Evolutionary conservation across 2,888 invertebrate genomes (phyloP).

Genomic region (Tetragonula carbonaria): DNA sequence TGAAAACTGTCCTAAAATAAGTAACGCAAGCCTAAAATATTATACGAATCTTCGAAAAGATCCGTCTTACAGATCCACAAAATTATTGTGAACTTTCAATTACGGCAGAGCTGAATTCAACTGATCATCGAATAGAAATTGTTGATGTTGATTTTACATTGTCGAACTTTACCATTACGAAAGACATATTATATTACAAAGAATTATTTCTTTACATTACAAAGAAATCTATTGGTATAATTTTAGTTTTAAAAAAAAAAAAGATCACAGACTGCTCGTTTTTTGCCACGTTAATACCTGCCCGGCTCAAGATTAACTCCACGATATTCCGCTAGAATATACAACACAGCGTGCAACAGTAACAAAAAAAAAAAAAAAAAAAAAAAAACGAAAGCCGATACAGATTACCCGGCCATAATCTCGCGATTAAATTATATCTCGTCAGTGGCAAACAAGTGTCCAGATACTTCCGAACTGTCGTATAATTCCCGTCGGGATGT

Average conservation of each 20-base stretch:
- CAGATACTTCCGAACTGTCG: background rate
- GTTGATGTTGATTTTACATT: too few relatives aligned
- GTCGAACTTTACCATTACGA: too few relatives aligned
- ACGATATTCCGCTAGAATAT: background rate
- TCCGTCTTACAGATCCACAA: too few relatives aligned
- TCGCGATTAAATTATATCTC: background rate
- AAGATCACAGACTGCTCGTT: background rate
- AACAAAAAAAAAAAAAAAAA: background rate
- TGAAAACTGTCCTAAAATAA: too few relatives aligned
- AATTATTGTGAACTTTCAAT: too few relatives aligned
- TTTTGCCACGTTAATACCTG: background rate
- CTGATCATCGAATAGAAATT: too few relatives aligned
- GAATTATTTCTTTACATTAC: too few relatives aligned
- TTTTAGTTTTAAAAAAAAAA: background rate
- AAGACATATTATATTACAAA: too few relatives aligned
- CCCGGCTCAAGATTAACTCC: background rate
- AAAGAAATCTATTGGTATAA: too few relatives aligned
- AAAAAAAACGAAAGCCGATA: background rate
- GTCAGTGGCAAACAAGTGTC: background rate
- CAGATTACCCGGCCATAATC: background rate
- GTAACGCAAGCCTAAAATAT: too few relatives aligned
- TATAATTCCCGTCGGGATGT: background rate
- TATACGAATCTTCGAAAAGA: too few relatives aligned
- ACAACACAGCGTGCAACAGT: background rate
- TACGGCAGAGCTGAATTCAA: too few relatives aligned